Percentiles rank a stretch among this genome's conserved stretches.
phyloP scores from a whole-genome alignment of 2,797 vertebrate genomes.

The Poeciliopsis presidionis region DNA sequence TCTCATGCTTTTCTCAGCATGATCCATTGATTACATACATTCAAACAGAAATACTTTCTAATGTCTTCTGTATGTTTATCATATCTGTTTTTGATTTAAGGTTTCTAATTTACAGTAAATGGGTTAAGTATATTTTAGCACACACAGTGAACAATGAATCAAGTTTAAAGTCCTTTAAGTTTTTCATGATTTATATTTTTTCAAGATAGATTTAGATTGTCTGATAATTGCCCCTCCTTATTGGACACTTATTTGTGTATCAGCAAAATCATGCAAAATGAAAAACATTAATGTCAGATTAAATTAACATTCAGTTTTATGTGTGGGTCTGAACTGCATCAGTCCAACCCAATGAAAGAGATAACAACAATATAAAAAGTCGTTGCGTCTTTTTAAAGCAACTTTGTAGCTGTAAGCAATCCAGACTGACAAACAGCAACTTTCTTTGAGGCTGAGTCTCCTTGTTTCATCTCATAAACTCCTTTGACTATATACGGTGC shows the following conservation, averaged over 20 bases:
- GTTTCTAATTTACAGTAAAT: background rate
- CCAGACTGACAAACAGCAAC: conserved; percentile 45
- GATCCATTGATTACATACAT: background rate
- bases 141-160: background rate
- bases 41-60: background rate
- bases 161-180: background rate
- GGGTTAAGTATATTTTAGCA: background rate
- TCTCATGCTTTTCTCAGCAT: background rate
- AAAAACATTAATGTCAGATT: background rate
- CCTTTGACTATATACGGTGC: conserved; percentile 38
- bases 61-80: background rate
- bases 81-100: background rate
- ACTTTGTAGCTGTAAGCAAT: conserved; percentile 44
- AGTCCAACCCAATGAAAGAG: background rate
- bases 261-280: background rate
- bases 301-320: background rate
- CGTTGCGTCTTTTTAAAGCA: conserved; percentile 41
- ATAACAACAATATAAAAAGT: background rate
- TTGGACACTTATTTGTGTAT: background rate
- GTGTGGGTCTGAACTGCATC: background rate
- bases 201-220: background rate
- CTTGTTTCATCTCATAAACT: conserved; percentile 55
- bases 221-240: background rate
- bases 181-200: background rate
- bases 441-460: conserved; percentile 44